phyloP scores from a whole-genome alignment of 2,113 vertebrate genomes.

The Upupa epops region DNA sequence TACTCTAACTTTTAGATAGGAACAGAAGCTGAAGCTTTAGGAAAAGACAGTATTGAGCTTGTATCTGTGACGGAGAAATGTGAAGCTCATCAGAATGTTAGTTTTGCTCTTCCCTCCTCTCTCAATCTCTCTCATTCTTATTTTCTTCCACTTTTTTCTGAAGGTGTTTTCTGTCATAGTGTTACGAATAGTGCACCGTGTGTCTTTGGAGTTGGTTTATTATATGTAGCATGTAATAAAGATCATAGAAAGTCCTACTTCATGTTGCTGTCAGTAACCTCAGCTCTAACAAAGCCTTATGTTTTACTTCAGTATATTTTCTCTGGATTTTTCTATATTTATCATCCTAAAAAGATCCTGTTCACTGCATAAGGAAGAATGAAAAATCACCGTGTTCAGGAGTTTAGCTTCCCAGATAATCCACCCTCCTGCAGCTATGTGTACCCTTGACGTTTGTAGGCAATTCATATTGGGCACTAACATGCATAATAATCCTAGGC shows the following conservation, averaged over 20 bases:
- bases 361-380: not conserved
- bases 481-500: not conserved
- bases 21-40: not conserved
- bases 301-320: not conserved
- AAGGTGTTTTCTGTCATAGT: not conserved
- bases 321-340: not conserved
- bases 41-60: not conserved
- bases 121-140: not conserved
- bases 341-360: not conserved
- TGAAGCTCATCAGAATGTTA: not conserved
- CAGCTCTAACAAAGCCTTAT: not conserved
- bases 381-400: not conserved
- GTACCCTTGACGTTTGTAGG: not conserved
- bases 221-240: not conserved
- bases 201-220: not conserved
- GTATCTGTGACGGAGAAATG: not conserved
- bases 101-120: not conserved
- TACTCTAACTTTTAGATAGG: not conserved
- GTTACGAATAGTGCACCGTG: not conserved
- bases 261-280: not conserved
- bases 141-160: constrained; percentile 18
- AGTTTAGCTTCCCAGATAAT: not conserved
- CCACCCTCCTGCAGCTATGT: not conserved
- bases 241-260: not conserved
- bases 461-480: not conserved